Conservation (phyloP, 2,113 vertebrate species). For the Syrmaticus mikado region DNA sequence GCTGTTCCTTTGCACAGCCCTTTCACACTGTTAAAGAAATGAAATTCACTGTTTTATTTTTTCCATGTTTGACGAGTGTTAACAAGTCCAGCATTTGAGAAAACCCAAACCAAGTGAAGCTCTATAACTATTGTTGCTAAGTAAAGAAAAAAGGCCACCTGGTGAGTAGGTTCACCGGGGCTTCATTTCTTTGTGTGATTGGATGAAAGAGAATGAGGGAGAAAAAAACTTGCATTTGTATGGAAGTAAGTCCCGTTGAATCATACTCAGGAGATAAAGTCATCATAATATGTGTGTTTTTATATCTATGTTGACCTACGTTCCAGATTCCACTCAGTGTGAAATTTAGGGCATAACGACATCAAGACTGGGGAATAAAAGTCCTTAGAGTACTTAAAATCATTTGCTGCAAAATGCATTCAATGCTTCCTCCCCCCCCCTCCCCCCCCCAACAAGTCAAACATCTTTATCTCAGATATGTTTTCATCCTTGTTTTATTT, state of each 20-base stretch:
- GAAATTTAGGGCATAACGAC: not conserved
- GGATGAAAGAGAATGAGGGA: not conserved
- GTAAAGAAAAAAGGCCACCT: constrained; percentile 57
- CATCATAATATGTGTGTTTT: not conserved
- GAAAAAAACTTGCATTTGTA: not conserved
- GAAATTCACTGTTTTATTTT: constrained; percentile 71
- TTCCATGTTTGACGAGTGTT: constrained; percentile 61
- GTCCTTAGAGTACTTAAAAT: not conserved
- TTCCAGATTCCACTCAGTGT: not conserved
- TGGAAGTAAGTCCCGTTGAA: not conserved
- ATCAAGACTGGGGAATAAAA: not conserved
- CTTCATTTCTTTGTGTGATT: constrained; percentile 27
- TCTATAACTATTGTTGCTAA: constrained; percentile 57
- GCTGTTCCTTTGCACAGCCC: constrained; percentile 48
- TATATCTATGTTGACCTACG: not conserved
- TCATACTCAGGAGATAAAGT: not conserved
- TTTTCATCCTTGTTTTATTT: not conserved
- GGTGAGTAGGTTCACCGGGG: constrained; percentile 50
- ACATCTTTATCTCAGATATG: rapidly evolving
- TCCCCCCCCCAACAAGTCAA: too few species aligned
- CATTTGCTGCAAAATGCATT: not conserved
- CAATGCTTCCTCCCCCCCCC: too few species aligned
- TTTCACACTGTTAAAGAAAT: constrained; percentile 57
- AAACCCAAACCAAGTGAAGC: constrained; percentile 55
- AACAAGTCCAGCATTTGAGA: constrained; percentile 65